Conservation (phyloP, 2,113 vertebrate genomes). For the Bambusicola thoracicus region DNA sequence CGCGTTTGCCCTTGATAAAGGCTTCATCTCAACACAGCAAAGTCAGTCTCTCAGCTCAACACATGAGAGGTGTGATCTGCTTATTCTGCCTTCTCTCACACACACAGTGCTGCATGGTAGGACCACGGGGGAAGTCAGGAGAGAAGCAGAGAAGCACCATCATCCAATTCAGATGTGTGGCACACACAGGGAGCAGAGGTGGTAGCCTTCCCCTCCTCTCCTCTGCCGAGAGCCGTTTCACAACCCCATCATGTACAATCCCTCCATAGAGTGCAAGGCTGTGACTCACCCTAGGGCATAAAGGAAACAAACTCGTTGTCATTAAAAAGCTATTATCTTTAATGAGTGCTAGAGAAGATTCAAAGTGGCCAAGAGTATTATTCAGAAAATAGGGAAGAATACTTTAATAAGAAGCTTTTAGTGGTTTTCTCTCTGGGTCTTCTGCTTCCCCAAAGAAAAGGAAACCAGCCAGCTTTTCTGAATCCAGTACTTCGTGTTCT, state of each 20-base stretch:
- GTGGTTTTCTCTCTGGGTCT: neutral
- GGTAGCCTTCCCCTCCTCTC: neutral
- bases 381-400: conserved; percentile 21
- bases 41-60: neutral
- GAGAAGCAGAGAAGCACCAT: neutral
- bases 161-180: neutral
- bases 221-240: neutral
- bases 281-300: neutral
- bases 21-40: neutral
- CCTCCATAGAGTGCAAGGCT: neutral
- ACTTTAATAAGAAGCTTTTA: conserved; percentile 23
- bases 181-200: neutral
- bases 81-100: neutral
- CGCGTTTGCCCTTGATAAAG: neutral
- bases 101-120: neutral
- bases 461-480: neutral
- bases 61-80: neutral
- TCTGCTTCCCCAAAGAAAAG: neutral
- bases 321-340: conserved; percentile 21
- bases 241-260: neutral
- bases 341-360: neutral
- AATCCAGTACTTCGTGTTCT: neutral
- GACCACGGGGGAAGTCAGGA: neutral
- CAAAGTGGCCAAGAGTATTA: neutral
- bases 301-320: neutral